Percentiles rank a stretch among this genome's conserved stretches.
These are phyloP conservation scores for Phacellophora camtschatica DNA, from an alignment of 30 jellyfish, hydroid and myxozoan genomes.

Conservation along the genomic window DNA sequence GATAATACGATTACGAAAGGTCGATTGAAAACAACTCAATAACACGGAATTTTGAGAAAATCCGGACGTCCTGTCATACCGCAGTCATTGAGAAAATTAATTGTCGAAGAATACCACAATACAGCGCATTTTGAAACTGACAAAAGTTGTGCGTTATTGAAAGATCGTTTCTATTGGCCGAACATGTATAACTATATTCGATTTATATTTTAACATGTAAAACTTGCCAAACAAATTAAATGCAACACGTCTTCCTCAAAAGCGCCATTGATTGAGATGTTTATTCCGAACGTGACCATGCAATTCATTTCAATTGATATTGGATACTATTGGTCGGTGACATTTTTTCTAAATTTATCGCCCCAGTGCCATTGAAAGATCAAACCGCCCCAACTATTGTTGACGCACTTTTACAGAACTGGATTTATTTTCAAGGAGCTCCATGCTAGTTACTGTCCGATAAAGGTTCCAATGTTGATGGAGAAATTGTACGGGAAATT, in stretches of 20 bases:
- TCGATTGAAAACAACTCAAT: not conserved
- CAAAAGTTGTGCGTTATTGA: no score
- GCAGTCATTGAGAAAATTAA: no score
- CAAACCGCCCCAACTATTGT: not conserved
- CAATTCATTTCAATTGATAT: not conserved
- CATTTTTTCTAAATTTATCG: no score
- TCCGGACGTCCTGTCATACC: not conserved
- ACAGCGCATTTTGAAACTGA: no score
- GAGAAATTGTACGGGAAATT: no score
- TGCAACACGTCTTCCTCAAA: not conserved
- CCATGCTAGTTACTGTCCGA: no score
- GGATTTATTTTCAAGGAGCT: not conserved
- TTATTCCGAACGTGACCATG: not conserved
- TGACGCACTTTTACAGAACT: not conserved
- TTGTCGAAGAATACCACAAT: not conserved
- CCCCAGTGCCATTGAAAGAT: no score
- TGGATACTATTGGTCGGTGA: no score
- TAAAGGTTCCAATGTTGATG: no score
- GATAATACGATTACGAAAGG: not conserved
- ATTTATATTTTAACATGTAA: no score
- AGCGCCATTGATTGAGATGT: not conserved
- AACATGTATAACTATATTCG: no score
- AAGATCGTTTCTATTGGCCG: no score
- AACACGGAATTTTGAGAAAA: not conserved
- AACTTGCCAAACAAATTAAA: not conserved